A percentile compares a stretch with the other conserved stretches of the same genome.
These are phyloP conservation scores for Pangasius krempfi DNA, from an alignment of 2,797 vertebrate genomes.

Conservation along the genomic window DNA sequence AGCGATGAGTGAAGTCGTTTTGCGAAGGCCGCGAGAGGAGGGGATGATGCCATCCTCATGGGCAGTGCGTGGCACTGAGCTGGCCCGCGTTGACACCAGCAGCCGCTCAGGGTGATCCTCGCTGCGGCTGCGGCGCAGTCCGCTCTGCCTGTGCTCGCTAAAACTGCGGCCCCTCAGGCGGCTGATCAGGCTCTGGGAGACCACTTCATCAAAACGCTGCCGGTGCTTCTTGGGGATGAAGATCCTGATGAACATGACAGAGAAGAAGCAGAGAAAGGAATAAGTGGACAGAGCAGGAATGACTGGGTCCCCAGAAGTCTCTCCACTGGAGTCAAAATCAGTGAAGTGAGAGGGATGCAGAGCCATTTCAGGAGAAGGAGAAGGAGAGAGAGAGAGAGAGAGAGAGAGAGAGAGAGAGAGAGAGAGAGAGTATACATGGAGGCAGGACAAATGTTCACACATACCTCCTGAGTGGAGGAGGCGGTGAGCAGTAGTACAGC, in stretches of 20 bases:
- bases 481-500: conserved; percentile 30
- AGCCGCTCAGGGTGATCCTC: conserved; percentile 93
- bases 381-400: conserved; percentile 16
- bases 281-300: conserved; percentile 3
- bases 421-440: conserved; percentile 46
- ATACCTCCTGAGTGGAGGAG: conserved; percentile 11
- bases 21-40: conserved; percentile 80
- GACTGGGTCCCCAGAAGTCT: conserved; percentile 6
- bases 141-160: conserved; percentile 81
- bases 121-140: conserved; percentile 90
- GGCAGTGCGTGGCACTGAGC: conserved; percentile 88
- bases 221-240: conserved; percentile 99
- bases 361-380: neutral
- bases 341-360: conserved; percentile 14
- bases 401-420: conserved; percentile 37
- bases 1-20: conserved; percentile 85
- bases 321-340: neutral
- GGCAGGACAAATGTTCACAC: conserved; percentile 43
- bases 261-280: neutral
- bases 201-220: conserved; percentile 94
- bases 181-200: conserved; percentile 93
- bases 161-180: conserved; percentile 88
- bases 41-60: conserved; percentile 79
- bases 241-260: conserved; percentile 81
- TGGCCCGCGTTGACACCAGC: conserved; percentile 92